Evolutionary conservation across 2,797 vertebrate genomes (phyloP), one percentile per base, ranked within the genome.

Genomic region (Characodon lateralis): DNA sequence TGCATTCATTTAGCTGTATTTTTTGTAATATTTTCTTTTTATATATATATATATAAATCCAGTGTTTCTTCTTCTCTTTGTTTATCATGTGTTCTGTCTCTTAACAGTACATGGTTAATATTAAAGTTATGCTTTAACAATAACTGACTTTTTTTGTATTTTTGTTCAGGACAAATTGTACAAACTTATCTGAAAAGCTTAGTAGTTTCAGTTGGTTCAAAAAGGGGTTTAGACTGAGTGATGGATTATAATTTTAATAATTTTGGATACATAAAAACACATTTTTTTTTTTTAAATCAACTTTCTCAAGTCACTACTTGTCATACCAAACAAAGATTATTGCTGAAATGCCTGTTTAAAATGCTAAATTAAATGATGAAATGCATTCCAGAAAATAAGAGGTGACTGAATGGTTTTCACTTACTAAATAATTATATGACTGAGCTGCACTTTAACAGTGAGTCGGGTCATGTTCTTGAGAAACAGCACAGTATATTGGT

Each of bases 91-190:
- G 72, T 89, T 90, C 79, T 92, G 81, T 93, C 83, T 93, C 85
- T 51, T 95, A 94, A 95, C 90, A 94, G 94, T 95, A 95, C 87
- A 95, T 94, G 92, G 89, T 93, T 93, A 89, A 91, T 85, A 96
- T 94, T 96, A 96, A 96, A 96, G 90, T 89, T 93, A 87, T 90
- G 84, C 85, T 89, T 89, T 80, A 86, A 83, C 50, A 66, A 61
- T 16, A 3, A 22, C 72, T 39, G 9, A 39, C 13, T 41, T 24
- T 53, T 59, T 41, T 16, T 55, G 20, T 0, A 53, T 59, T 35
- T 31, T 18, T 18, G 31, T 35, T 2, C 6, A 6, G 16, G 14
- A 35, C 20, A 63, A 65, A 20, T 20, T 18, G 0, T 6, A 35
- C 6, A 31, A 31, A 9, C 35, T 63, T 24, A 41, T 43, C 20